Conservation (phyloP, 2,888 invertebrate genomes). For the Archips crataeganus region DNA sequence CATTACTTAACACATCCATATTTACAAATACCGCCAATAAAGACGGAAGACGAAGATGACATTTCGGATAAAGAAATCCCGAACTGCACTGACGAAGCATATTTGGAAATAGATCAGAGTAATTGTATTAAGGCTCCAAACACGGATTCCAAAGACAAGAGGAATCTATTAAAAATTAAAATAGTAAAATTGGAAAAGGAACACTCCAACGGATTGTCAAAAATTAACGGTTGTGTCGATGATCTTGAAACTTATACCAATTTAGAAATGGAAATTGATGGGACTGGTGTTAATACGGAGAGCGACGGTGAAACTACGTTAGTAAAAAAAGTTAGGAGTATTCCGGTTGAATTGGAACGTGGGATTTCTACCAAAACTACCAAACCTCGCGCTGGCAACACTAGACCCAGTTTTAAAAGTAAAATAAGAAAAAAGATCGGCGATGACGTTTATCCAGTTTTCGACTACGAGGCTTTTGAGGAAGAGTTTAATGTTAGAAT, state of each 20-base stretch:
- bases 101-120: background rate
- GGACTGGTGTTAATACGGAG: no score
- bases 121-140: background rate
- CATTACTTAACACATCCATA: background rate
- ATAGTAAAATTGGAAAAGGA: background rate
- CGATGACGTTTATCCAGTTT: background rate
- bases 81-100: background rate
- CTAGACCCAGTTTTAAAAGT: background rate
- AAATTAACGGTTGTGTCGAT: background rate
- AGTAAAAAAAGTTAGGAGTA: no score
- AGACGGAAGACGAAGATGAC: background rate
- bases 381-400: background rate
- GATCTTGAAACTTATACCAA: no score
- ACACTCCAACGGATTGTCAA: background rate
- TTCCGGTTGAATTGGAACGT: background rate
- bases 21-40: background rate
- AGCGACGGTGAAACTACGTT: no score
- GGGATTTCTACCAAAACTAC: background rate
- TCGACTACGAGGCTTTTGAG: slow-evolving; percentile 1
- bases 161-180: background rate
- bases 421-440: background rate
- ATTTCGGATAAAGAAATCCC: no score
- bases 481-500: slow-evolving; percentile 5
- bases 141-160: background rate
- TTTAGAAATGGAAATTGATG: no score